A percentile compares a stretch with the other conserved stretches of the same genome.
Conservation (phyloP, 2,888 invertebrate species). For the Tiliacea citrago region DNA sequence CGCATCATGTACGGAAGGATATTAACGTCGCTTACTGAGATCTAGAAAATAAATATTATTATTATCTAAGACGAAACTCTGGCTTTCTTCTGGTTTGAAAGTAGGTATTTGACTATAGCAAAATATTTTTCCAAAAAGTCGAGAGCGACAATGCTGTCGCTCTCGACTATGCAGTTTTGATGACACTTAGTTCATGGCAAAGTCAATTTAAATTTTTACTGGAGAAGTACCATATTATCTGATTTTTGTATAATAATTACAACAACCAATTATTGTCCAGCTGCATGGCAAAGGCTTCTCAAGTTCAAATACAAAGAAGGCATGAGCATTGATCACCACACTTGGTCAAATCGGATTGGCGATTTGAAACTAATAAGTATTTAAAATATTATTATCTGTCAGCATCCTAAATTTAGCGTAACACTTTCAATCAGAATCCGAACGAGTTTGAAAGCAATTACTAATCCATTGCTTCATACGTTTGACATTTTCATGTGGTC, state of each 20-base stretch:
- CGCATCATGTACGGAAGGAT: not conserved
- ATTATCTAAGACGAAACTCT: not conserved
- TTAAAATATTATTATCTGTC: no score
- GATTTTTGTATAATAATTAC: not conserved
- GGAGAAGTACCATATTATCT: not conserved
- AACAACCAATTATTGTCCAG: not conserved
- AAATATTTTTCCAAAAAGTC: not conserved
- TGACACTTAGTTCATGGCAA: not conserved
- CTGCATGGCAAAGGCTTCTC: not conserved
- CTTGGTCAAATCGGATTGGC: not conserved
- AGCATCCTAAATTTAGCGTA: not conserved
- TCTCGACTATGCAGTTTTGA: not conserved
- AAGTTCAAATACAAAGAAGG: not conserved
- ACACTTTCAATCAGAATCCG: not conserved
- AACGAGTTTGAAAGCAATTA: not conserved
- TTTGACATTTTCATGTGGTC: not conserved
- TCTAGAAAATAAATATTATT: not conserved
- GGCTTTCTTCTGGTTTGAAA: not conserved
- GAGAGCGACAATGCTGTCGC: no score
- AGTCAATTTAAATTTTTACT: not conserved
- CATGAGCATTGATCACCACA: not conserved
- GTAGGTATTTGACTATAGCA: not conserved
- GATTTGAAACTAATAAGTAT: not conserved
- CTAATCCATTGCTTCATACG: not conserved
- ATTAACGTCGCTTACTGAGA: not conserved